Evolutionary conservation across 1,140 invertebrate species (phyloP), one percentile per base, ranked within the genome.

Genomic region (Idris sp.): DNA sequence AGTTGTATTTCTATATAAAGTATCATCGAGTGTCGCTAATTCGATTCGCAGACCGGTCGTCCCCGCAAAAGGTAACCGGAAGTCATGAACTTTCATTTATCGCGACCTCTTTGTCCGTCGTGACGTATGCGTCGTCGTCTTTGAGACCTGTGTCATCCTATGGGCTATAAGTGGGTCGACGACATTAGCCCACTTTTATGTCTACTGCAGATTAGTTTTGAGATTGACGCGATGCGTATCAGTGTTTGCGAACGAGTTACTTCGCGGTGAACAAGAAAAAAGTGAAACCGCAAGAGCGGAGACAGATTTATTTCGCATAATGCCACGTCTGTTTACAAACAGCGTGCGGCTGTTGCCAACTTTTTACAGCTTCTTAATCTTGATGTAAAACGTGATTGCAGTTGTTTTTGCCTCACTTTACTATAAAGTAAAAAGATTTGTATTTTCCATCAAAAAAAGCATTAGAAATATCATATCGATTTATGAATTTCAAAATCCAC

Each of bases 81-180:
- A 74, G 62, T 68, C 64, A 64, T 75, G 73, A 69, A 75, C 73
- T 69, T 75, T 69, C 58, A 75, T 75, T 75, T 68, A 56, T 62
- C 43, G 65, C 59, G 73, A 64, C 72, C 64, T 69, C 73, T 69
- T 75, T 69, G 59, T 75, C 59, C 53, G 56, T 76, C 65, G 54
- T 76, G 73, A 76, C 61, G 65, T 30, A 46, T 71, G 59, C 65
- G 59, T 61, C 65, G 59, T 61, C 59, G 51, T 71, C 65, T 75
- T 64, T 49, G 10, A 26, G 44, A 38, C 44, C n/a, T n/a, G n/a
- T 64, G 62, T 62, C 56, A 58, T 59, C 51, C 58, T 53, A 40
- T 48, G 51, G n/a, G n/a, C n/a, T n/a, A n/a, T 36, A 75, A 69
- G 73, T 75, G 53, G 73, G 73, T 75, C 73, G 64, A 61, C 46